A percentile compares a stretch with the other conserved stretches of the same genome.
phyloP scores from a whole-genome alignment of 1,140 invertebrate species.

The Cydia fagiglandana region DNA sequence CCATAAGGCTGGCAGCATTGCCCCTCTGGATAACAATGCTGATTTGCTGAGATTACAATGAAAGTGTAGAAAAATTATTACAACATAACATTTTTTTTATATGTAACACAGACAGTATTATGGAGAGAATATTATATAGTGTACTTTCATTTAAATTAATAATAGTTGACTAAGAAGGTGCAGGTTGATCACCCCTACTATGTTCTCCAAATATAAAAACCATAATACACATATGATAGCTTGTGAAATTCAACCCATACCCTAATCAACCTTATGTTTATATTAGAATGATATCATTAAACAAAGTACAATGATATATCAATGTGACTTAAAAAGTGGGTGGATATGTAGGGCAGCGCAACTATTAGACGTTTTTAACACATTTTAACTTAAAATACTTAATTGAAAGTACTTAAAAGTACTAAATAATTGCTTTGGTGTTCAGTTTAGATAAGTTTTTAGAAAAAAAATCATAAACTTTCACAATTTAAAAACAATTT shows the following conservation, averaged over 20 bases:
- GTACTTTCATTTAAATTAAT: too few species aligned
- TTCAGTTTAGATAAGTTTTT: background rate
- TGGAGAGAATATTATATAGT: too few species aligned
- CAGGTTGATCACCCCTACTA: background rate
- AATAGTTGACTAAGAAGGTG: background rate
- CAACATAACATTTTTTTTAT: too few species aligned
- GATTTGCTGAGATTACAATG: too few species aligned
- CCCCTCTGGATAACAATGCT: too few species aligned
- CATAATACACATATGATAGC: background rate
- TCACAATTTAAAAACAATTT: background rate
- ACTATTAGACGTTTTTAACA: background rate
- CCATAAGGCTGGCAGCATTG: too few species aligned
- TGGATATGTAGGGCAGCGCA: conserved; percentile 38
- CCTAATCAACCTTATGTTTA: background rate
- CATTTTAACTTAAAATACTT: background rate
- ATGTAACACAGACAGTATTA: too few species aligned
- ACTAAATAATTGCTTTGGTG: background rate
- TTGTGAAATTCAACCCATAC: conserved; percentile 7
- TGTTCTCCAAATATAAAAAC: background rate
- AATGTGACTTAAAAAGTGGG: conserved; percentile 41
- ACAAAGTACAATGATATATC: conserved; percentile 24
- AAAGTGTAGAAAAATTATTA: too few species aligned
- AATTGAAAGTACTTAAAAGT: background rate
- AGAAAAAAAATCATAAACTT: background rate
- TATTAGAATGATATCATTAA: background rate